Evolutionary conservation across 2,797 vertebrate genomes (phyloP).

Genomic region (Sebastes dallii): DNA sequence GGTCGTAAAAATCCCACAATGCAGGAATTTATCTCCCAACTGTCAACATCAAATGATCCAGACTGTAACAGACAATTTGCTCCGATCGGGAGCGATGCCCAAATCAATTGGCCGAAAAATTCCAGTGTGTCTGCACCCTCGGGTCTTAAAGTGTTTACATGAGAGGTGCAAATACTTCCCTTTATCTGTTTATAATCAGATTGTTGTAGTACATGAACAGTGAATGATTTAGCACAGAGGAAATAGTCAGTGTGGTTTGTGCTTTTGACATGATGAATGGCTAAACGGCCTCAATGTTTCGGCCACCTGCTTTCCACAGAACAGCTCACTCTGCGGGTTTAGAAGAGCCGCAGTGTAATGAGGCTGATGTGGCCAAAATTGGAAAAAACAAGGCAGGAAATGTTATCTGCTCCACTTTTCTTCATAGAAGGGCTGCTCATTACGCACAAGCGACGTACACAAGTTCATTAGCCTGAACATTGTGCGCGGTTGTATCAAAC

Average conservation of each 20-base stretch:
- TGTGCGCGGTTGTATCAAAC: conserved; percentile 8
- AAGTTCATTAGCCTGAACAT: conserved; percentile 45
- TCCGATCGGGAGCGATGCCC: background rate
- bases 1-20: background rate
- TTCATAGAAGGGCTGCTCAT: conserved; percentile 18
- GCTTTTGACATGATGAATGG: background rate
- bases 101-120: conserved; percentile 6
- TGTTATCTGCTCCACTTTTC: conserved; percentile 30
- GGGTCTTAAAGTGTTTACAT: background rate
- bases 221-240: background rate
- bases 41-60: conserved; percentile 16
- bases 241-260: background rate
- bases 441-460: background rate
- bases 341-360: background rate
- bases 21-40: conserved; percentile 9
- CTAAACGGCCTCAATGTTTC: conserved; percentile 4
- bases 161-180: background rate
- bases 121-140: background rate
- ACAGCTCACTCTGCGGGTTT: conserved; percentile 4
- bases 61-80: background rate
- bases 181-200: conserved; percentile 3
- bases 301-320: conserved; percentile 21
- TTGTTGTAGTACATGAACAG: background rate
- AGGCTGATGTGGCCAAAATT: conserved; percentile 11
- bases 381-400: conserved; percentile 31